A percentile compares a stretch with the other conserved stretches of the same genome.
Evolutionary conservation across 2,888 invertebrate genomes (phyloP).

Genomic region (Spodoptera exigua): DNA sequence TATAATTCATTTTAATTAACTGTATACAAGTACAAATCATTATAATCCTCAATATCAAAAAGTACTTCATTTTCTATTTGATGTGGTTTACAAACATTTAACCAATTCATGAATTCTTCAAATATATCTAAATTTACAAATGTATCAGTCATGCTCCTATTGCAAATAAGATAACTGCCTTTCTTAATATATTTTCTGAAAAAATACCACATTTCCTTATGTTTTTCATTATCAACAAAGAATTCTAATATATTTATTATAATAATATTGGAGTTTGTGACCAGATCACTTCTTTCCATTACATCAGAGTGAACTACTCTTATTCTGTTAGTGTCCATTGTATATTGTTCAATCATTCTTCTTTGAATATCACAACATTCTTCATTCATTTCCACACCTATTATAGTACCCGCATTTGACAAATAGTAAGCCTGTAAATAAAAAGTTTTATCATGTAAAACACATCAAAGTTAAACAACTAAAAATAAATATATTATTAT

Average conservation of each 20-base stretch:
- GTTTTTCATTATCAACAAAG: constrained; percentile 89
- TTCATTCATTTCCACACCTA: constrained; percentile 92
- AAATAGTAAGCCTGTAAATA: constrained; percentile 90
- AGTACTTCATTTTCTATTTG: constrained; percentile 83
- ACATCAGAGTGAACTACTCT: constrained; percentile 90
- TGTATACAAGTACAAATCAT: constrained; percentile 79
- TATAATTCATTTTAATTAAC: constrained; percentile 81
- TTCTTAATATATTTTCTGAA: constrained; percentile 87
- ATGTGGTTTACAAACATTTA: constrained; percentile 79
- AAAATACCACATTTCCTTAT: constrained; percentile 90
- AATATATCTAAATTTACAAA: constrained; percentile 82
- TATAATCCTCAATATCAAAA: constrained; percentile 80
- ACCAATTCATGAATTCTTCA: constrained; percentile 85
- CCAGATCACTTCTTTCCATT: constrained; percentile 85
- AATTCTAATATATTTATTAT: constrained; percentile 92
- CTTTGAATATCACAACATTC: constrained; percentile 91
- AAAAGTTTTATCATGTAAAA: neutral
- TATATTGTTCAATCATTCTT: constrained; percentile 87
- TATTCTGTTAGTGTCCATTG: constrained; percentile 84
- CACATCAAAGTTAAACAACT: too few species aligned
- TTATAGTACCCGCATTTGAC: constrained; percentile 88
- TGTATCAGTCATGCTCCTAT: constrained; percentile 89
- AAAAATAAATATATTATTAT: too few species aligned
- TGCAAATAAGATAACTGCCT: constrained; percentile 89
- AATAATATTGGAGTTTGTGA: constrained; percentile 89